phyloP scores from a whole-genome alignment of 2,113 vertebrate genomes.

The Lophura nycthemera region DNA sequence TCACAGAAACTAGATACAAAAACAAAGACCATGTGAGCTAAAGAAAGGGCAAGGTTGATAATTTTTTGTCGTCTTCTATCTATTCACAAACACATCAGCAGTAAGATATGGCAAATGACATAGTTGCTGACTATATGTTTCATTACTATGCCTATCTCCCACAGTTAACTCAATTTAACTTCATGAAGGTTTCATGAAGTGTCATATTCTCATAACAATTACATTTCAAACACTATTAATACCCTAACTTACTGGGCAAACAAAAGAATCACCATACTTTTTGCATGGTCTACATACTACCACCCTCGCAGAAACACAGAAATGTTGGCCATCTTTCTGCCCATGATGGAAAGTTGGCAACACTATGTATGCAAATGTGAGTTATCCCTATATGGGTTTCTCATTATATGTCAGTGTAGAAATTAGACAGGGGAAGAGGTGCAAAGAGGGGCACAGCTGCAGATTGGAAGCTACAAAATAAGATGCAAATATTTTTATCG shows the following conservation, averaged over 20 bases:
- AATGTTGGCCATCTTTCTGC: not conserved
- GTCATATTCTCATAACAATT: not conserved
- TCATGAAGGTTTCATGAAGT: not conserved
- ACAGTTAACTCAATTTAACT: not conserved
- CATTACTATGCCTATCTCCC: not conserved
- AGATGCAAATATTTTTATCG: not conserved
- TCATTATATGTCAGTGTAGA: not conserved
- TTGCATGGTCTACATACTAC: not conserved
- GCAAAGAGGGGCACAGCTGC: not conserved
- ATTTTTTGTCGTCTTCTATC: not conserved
- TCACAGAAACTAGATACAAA: not conserved
- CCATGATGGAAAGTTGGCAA: not conserved
- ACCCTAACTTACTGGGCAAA: not conserved
- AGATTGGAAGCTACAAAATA: not conserved
- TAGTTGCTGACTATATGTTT: not conserved
- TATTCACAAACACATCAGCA: not conserved
- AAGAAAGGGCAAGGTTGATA: not conserved
- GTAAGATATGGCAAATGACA: not conserved
- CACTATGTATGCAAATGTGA: fast-evolving
- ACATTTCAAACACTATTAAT: not conserved
- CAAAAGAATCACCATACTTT: not conserved
- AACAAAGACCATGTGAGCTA: not conserved
- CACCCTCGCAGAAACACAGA: not conserved
- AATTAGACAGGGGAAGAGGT: fast-evolving
- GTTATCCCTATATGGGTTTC: not conserved